Evolutionary conservation across 1,140 invertebrate species (phyloP).

Genomic region (Papilio glaucus): DNA sequence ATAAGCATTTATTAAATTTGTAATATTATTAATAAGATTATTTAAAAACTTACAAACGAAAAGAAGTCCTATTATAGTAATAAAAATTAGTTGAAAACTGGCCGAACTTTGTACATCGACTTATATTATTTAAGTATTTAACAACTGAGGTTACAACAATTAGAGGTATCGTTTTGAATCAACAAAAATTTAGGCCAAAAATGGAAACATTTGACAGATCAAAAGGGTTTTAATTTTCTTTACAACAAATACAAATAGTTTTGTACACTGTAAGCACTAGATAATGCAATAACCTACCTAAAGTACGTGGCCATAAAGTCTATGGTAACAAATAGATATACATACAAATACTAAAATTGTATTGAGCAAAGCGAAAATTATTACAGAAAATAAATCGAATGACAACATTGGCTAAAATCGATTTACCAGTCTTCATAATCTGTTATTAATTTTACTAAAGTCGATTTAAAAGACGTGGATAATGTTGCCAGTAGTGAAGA

Average conservation of each 20-base stretch:
- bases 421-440: conserved; percentile 10
- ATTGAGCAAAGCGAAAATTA: conserved; percentile 71
- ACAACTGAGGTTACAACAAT: conserved; percentile 52
- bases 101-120: conserved; percentile 55
- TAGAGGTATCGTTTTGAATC: conserved; percentile 49
- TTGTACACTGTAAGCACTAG: conserved; percentile 71
- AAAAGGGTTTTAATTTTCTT: conserved; percentile 49
- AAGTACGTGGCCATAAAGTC: conserved; percentile 77
- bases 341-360: conserved; percentile 65
- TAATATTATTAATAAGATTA: conserved; percentile 70
- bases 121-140: conserved; percentile 49
- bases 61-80: conserved; percentile 53
- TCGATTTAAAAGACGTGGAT: background rate
- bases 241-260: conserved; percentile 57
- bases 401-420: conserved; percentile 45
- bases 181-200: conserved; percentile 67
- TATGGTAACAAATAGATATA: conserved; percentile 79
- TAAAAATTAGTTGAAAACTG: conserved; percentile 65
- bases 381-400: conserved; percentile 49
- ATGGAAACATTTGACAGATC: conserved; percentile 48
- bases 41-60: conserved; percentile 67
- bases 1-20: conserved; percentile 69
- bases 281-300: conserved; percentile 67
- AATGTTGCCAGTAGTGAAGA: conserved; percentile 38
- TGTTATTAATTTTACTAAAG: background rate